Evolutionary conservation across 2,888 invertebrate species (phyloP).

Genomic region (Mimas tiliae): DNA sequence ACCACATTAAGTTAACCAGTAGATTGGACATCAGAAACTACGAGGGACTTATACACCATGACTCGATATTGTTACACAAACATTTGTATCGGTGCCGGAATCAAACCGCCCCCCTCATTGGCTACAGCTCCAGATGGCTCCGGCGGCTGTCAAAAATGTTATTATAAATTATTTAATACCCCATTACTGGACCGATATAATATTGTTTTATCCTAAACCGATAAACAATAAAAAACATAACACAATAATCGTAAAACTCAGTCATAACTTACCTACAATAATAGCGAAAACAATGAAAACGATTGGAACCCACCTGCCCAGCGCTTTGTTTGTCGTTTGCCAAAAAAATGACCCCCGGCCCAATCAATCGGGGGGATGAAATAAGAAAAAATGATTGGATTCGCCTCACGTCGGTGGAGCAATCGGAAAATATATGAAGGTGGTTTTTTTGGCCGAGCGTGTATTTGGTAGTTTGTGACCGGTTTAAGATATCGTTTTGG

Average conservation of each 20-base stretch:
- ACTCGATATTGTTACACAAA: no score
- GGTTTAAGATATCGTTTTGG: slow-evolving; percentile 40
- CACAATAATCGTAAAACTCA: neutral
- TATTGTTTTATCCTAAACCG: no score
- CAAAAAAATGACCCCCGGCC: slow-evolving; percentile 60
- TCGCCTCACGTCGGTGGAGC: slow-evolving; percentile 72
- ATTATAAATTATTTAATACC: no score
- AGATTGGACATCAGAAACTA: no score
- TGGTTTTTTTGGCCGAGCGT: slow-evolving; percentile 62
- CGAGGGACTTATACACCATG: no score
- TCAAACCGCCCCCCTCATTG: no score
- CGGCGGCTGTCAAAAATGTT: no score
- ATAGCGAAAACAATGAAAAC: slow-evolving; percentile 21
- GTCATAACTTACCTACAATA: neutral
- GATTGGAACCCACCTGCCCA: slow-evolving; percentile 59
- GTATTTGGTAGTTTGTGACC: slow-evolving; percentile 48
- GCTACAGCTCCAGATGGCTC: no score
- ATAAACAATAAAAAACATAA: neutral
- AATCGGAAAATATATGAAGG: slow-evolving; percentile 45
- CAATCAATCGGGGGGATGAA: slow-evolving; percentile 74
- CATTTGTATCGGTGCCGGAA: no score
- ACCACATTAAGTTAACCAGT: no score
- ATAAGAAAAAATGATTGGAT: slow-evolving; percentile 77
- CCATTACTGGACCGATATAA: no score
- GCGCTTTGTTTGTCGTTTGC: slow-evolving; percentile 13